These are phyloP conservation scores for Embidobia sp. DNA, from an alignment of 2,888 invertebrate genomes.

Conservation along the genomic window DNA sequence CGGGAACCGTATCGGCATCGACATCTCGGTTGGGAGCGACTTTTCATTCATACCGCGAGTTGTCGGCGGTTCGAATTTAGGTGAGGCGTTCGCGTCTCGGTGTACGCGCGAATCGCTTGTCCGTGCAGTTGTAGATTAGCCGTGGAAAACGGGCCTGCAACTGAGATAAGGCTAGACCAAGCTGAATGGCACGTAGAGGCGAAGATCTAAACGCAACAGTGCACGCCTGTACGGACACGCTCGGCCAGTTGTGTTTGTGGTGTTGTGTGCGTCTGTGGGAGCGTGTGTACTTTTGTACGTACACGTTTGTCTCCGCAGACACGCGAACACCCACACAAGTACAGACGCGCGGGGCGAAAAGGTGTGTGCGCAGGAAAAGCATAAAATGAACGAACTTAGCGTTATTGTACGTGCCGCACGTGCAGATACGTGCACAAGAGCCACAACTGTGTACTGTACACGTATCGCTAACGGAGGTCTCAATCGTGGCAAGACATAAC, in stretches of 20 bases:
- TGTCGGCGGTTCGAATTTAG: constrained; percentile 31
- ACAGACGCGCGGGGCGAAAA: not conserved
- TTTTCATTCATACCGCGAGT: constrained; percentile 3
- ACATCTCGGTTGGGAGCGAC: too few species aligned
- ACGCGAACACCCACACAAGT: constrained; percentile 4
- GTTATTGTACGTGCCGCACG: constrained; percentile 57
- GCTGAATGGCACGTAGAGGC: constrained; percentile 69
- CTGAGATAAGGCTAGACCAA: constrained; percentile 69
- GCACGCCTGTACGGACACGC: constrained; percentile 19
- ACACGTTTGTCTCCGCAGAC: not conserved
- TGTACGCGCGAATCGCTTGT: constrained; percentile 54
- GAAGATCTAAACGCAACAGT: constrained; percentile 54
- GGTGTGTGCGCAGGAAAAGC: constrained; percentile 55
- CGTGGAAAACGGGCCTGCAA: constrained; percentile 65
- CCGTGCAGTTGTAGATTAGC: constrained; percentile 54
- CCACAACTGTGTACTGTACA: constrained; percentile 41
- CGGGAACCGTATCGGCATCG: too few species aligned
- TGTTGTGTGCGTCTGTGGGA: not conserved
- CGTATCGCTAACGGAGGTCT: constrained; percentile 75
- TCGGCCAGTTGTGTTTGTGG: too few species aligned
- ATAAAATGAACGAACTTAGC: constrained; percentile 60
- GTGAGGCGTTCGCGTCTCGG: constrained; percentile 34
- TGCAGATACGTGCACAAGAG: constrained; percentile 50
- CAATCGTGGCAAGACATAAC: constrained; percentile 73
- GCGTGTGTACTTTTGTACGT: constrained; percentile 10